phyloP scores from a whole-genome alignment of 2,888 invertebrate genomes.

The Biston betularia region DNA sequence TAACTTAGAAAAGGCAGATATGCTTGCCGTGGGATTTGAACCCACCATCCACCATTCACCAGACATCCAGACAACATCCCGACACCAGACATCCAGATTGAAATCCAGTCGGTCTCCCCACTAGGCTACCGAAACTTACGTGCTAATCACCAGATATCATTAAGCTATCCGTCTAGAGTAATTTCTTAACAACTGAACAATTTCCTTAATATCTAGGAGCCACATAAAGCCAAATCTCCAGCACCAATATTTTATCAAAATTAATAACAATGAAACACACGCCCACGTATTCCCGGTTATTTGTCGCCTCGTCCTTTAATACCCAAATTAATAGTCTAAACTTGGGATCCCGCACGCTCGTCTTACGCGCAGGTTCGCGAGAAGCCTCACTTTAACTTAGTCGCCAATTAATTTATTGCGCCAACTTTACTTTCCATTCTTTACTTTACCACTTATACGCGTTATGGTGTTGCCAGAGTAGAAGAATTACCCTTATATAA shows the following conservation, averaged over 20 bases:
- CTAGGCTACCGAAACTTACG: no score
- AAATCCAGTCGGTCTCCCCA: no score
- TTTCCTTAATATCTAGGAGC: constrained; percentile 4
- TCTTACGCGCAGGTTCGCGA: constrained; percentile 60
- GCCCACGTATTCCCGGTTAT: constrained; percentile 66
- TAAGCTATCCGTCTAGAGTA: no score
- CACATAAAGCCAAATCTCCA: constrained; percentile 36
- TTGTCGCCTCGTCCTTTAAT: constrained; percentile 74
- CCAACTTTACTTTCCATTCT: constrained; percentile 83
- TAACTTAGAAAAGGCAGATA: no score
- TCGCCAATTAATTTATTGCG: constrained; percentile 83
- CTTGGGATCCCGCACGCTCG: constrained; percentile 73
- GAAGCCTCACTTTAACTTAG: constrained; percentile 60
- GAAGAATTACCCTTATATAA: constrained; percentile 34
- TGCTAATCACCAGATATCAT: no score
- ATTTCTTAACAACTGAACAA: background rate
- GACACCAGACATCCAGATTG: no score
- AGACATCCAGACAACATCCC: no score
- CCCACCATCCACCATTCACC: no score
- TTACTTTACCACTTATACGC: constrained; percentile 78
- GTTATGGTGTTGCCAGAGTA: constrained; percentile 59
- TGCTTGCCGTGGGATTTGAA: no score
- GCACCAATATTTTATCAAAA: constrained; percentile 41
- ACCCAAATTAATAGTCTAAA: constrained; percentile 84
- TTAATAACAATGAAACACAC: constrained; percentile 51